Percentiles rank a stretch among this genome's conserved stretches.
phyloP scores from a whole-genome alignment of 2,797 vertebrate genomes.

The Chrysolophus pictus region DNA sequence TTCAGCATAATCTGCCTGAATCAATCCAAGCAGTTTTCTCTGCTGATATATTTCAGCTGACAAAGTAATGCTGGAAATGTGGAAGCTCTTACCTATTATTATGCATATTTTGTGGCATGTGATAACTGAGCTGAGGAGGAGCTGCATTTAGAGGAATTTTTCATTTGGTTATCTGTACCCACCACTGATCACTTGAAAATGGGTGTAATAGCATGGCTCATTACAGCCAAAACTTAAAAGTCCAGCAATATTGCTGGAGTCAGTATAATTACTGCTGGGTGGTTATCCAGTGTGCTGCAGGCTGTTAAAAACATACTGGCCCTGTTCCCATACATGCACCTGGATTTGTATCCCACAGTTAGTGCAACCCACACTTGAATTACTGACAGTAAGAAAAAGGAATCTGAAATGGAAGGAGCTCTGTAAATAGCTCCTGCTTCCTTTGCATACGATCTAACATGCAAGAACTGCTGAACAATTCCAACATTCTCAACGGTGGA shows the following conservation, averaged over 20 bases:
- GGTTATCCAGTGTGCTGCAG: background rate
- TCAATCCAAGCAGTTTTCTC: background rate
- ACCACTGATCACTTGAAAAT: background rate
- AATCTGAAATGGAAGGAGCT: background rate
- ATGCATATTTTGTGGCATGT: background rate
- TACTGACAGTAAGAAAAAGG: background rate
- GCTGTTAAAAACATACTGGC: background rate
- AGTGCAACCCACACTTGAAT: background rate
- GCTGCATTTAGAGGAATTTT: conserved; percentile 12
- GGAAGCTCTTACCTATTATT: background rate
- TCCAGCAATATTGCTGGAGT: background rate
- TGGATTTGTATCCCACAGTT: background rate
- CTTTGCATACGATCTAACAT: background rate
- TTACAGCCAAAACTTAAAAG: background rate
- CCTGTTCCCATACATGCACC: background rate
- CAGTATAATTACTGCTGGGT: background rate
- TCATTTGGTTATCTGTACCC: background rate
- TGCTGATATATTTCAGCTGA: background rate
- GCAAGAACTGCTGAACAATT: background rate
- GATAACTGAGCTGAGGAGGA: background rate
- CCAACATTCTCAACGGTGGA: background rate
- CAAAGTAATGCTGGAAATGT: background rate
- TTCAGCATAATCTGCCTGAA: background rate
- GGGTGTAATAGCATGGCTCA: background rate
- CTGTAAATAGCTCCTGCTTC: background rate